phyloP scores from a whole-genome alignment of 2,797 vertebrate species.

The Malurus leucopterus region DNA sequence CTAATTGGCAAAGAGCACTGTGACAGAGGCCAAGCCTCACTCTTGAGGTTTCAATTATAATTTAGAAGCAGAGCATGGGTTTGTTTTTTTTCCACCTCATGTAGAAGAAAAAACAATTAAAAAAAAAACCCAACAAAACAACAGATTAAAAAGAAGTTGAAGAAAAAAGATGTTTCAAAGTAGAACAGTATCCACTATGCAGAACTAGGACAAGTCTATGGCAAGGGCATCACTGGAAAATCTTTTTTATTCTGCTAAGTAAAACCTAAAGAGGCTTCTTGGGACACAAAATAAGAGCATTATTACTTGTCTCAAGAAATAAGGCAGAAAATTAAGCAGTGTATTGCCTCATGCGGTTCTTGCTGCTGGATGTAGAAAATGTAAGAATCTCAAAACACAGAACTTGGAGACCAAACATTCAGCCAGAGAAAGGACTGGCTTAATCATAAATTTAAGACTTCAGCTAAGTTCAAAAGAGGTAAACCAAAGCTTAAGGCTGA shows the following conservation, averaged over 20 bases:
- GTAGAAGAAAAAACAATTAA: not conserved
- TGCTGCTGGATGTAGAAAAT: not conserved
- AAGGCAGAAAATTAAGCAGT: not conserved
- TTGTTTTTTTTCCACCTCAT: not conserved
- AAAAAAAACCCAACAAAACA: not conserved
- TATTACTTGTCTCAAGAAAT: not conserved
- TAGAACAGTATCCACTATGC: not conserved
- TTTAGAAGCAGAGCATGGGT: not conserved
- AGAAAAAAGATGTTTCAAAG: not conserved
- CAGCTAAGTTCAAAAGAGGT: not conserved
- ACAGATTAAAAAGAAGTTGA: not conserved
- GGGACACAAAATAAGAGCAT: not conserved
- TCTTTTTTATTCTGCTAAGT: not conserved
- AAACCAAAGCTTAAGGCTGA: not conserved
- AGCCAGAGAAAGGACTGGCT: not conserved
- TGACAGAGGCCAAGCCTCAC: not conserved
- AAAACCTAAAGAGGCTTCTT: not conserved
- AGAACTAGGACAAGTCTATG: not conserved
- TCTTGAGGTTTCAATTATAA: not conserved
- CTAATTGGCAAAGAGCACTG: constrained; percentile 20
- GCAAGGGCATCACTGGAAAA: not conserved
- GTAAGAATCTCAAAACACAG: not conserved
- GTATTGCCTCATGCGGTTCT: not conserved
- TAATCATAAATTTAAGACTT: not conserved
- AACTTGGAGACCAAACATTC: not conserved